Conservation (phyloP, 2,113 vertebrate genomes). For the Zapornia atra region DNA sequence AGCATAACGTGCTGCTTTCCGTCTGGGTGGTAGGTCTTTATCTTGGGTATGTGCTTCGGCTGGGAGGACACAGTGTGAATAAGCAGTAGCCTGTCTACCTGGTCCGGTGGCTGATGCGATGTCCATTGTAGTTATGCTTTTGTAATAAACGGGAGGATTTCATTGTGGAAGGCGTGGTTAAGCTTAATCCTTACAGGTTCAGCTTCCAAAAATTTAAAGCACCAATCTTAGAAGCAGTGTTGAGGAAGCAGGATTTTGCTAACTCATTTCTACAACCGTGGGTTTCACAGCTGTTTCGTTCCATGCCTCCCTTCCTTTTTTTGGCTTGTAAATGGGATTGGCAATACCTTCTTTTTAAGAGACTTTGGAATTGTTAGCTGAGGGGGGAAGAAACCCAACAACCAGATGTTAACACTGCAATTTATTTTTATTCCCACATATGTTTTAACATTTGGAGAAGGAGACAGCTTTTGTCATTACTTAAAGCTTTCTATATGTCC, state of each 20-base stretch:
- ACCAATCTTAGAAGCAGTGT: neutral
- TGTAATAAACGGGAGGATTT: neutral
- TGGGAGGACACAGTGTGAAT: neutral
- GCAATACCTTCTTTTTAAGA: neutral
- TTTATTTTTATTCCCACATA: neutral
- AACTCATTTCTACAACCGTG: neutral
- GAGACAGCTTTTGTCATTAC: neutral
- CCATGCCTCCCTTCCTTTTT: neutral
- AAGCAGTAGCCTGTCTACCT: no score
- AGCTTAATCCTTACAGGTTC: neutral
- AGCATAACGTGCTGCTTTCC: rapidly evolving
- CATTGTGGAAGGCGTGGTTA: neutral
- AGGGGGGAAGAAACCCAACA: neutral
- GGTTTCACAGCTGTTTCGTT: neutral
- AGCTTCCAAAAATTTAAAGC: neutral
- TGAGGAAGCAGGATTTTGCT: neutral
- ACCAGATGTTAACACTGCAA: neutral
- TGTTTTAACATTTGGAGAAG: neutral
- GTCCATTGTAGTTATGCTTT: neutral
- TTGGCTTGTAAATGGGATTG: neutral
- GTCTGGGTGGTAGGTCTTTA: neutral
- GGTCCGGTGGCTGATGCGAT: neutral
- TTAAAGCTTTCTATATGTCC: neutral
- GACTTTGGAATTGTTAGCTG: neutral
- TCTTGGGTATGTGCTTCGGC: rapidly evolving